Percentiles rank a stretch among this genome's conserved stretches.
Evolutionary conservation across 2,888 invertebrate genomes (phyloP).

Genomic region (Orgyia antiqua): DNA sequence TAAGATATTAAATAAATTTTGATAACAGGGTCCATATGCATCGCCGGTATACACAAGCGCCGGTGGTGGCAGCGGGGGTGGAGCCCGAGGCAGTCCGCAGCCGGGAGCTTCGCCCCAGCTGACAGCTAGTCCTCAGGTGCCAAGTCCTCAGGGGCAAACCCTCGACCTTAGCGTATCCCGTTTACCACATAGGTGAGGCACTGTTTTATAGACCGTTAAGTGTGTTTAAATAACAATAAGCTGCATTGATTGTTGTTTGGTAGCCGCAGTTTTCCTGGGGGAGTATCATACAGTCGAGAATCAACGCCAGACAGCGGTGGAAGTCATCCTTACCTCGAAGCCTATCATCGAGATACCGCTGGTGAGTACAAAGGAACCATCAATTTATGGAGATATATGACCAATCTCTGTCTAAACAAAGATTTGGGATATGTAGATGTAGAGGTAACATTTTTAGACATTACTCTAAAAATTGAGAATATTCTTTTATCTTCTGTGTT

Average conservation of each 20-base stretch:
- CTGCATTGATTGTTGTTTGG: conserved; percentile 32
- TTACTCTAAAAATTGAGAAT: too few species aligned
- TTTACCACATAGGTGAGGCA: conserved; percentile 88
- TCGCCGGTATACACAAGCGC: conserved; percentile 88
- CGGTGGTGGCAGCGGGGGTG: conserved; percentile 83
- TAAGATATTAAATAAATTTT: conserved; percentile 38
- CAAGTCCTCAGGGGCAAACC: conserved; percentile 94
- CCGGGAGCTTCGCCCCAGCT: conserved; percentile 90
- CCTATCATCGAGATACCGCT: conserved; percentile 88
- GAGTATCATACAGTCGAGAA: conserved; percentile 88
- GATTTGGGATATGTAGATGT: too few species aligned
- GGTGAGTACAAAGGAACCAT: conserved; percentile 73
- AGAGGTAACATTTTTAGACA: too few species aligned
- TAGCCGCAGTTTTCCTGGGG: conserved; percentile 81
- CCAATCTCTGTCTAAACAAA: too few species aligned
- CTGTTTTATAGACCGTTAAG: conserved; percentile 16
- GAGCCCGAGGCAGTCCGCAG: conserved; percentile 88
- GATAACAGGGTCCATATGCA: conserved; percentile 84
- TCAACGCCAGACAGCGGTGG: conserved; percentile 94
- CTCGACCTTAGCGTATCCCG: conserved; percentile 93
- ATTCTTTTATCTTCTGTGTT: too few species aligned
- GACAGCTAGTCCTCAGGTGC: conserved; percentile 92
- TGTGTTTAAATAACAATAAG: conserved; percentile 5
- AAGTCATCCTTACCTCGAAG: conserved; percentile 90
- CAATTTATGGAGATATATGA: too few species aligned